A percentile compares a stretch with the other conserved stretches of the same genome.
phyloP scores from a whole-genome alignment of 1,140 invertebrate species.

The Microvelia longipes region DNA sequence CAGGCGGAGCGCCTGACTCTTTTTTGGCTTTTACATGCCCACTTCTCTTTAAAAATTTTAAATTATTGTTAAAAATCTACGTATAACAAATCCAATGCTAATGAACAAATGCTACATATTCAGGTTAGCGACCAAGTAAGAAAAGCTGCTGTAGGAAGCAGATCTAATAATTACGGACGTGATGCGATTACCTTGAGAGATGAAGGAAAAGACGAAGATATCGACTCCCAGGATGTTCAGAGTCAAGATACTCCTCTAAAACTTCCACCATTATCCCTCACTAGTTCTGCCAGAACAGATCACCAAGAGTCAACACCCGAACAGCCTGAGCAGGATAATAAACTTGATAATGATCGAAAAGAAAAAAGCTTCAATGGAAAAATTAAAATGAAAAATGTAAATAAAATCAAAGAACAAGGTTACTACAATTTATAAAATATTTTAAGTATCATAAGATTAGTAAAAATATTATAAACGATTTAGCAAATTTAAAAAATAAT shows the following conservation, averaged over 20 bases:
- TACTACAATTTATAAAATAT: not conserved
- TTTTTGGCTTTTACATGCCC: no score
- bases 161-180: slow-evolving; percentile 53
- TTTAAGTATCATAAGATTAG: no score
- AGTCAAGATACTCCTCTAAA: not conserved
- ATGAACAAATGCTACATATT: no score
- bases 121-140: slow-evolving; percentile 49
- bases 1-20: no score
- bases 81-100: no score
- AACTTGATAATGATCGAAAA: not conserved
- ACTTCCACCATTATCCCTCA: not conserved
- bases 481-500: no score
- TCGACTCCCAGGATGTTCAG: not conserved
- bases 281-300: no score
- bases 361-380: not conserved
- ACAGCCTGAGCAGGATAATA: no score
- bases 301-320: no score
- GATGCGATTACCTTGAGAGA: slow-evolving; percentile 33
- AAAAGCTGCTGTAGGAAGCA: slow-evolving; percentile 54
- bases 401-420: not conserved
- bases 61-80: no score
- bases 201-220: not conserved
- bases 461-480: no score
- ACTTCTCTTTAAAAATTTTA: no score
- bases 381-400: not conserved